Percentiles rank a stretch among this genome's conserved stretches.
phyloP scores from a whole-genome alignment of 2,888 invertebrate species.

The Dysmachus trigonus region DNA sequence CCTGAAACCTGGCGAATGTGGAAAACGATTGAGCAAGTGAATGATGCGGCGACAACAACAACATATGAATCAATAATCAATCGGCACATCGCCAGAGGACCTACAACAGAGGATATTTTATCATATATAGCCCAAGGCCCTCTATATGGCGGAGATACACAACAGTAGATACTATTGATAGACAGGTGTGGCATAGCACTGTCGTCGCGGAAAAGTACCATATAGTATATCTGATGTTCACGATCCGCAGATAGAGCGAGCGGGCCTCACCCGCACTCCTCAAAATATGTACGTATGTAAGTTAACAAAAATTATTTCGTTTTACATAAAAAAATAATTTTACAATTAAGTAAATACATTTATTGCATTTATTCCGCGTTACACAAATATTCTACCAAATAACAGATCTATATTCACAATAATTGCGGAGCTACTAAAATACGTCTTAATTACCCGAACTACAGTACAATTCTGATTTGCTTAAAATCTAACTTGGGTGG shows the following conservation, averaged over 20 bases:
- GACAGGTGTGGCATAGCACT: not conserved
- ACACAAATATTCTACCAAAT: too few species aligned
- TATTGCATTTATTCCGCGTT: too few species aligned
- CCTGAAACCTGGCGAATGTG: too few species aligned
- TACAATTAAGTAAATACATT: too few species aligned
- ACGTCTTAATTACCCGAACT: too few species aligned
- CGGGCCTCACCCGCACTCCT: not conserved
- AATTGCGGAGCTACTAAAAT: too few species aligned
- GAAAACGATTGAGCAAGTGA: not conserved
- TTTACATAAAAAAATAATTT: too few species aligned
- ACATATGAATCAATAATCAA: slow-evolving; percentile 34
- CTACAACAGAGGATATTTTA: not conserved
- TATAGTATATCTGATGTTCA: not conserved
- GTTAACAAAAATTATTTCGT: too few species aligned
- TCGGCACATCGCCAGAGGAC: not conserved
- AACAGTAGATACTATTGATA: not conserved
- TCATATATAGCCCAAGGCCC: not conserved
- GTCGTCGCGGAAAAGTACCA: not conserved
- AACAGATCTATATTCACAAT: too few species aligned
- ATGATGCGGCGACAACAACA: not conserved
- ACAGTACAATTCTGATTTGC: too few species aligned
- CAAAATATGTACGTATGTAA: too few species aligned
- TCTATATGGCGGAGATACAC: not conserved
- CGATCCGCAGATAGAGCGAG: not conserved
- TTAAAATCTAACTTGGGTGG: too few species aligned